These are phyloP conservation scores for Pipistrellus pipistrellus DNA, from an alignment of 2,797 vertebrate species.

Conservation along the genomic window DNA sequence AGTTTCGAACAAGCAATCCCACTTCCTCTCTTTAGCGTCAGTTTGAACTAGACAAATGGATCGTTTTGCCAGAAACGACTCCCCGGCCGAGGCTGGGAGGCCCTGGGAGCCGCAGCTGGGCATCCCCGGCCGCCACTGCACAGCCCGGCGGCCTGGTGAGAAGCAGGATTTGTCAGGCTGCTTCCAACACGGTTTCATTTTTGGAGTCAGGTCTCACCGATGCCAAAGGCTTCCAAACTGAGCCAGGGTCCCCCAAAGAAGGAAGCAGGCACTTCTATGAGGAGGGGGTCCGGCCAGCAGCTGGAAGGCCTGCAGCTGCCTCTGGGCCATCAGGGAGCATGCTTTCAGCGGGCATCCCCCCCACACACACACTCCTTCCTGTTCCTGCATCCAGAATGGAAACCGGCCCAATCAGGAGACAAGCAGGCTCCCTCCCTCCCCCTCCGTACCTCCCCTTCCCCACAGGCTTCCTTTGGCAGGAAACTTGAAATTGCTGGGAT, in stretches of 20 bases:
- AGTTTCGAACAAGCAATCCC: background rate
- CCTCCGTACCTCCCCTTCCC: slow-evolving; percentile 63
- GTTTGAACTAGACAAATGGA: background rate
- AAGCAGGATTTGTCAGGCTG: slow-evolving; percentile 72
- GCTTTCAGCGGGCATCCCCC: slow-evolving; percentile 76
- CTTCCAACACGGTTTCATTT: slow-evolving; percentile 71
- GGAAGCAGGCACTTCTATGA: slow-evolving; percentile 31
- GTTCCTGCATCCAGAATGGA: slow-evolving; percentile 80
- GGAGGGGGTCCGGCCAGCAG: background rate
- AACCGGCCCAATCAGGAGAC: slow-evolving; percentile 80
- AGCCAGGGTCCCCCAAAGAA: slow-evolving; percentile 76
- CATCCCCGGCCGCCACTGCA: slow-evolving; percentile 70
- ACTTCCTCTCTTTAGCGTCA: background rate
- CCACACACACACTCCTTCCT: slow-evolving; percentile 68
- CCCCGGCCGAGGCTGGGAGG: background rate
- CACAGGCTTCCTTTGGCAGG: slow-evolving; percentile 86
- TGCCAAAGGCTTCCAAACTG: slow-evolving; percentile 72
- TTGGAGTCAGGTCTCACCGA: background rate
- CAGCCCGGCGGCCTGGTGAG: slow-evolving; percentile 51
- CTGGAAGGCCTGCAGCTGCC: background rate
- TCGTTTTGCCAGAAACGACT: background rate
- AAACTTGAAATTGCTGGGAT: slow-evolving; percentile 89
- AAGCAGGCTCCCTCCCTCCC: slow-evolving; percentile 77
- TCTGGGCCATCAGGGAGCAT: slow-evolving; percentile 75
- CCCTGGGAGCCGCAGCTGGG: slow-evolving; percentile 69